Conservation (phyloP, 2,888 invertebrate genomes). For the Liposcelis brunnea region DNA sequence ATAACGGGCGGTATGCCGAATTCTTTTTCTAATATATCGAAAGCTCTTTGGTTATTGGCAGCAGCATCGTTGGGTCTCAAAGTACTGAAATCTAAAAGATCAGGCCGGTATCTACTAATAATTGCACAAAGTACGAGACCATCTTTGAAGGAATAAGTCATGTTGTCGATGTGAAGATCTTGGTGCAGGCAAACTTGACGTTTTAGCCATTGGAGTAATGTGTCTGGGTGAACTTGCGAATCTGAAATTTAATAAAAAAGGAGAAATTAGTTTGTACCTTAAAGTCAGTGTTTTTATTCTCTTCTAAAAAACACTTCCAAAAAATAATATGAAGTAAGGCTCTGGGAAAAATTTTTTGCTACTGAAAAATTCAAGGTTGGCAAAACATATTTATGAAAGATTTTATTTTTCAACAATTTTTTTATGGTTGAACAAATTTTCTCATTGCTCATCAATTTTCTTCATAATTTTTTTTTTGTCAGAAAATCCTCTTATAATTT, state of each 20-base stretch:
- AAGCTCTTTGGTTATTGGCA: slow-evolving; percentile 65
- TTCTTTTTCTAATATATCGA: slow-evolving; percentile 70
- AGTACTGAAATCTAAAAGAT: slow-evolving; percentile 59
- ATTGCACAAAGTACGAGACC: slow-evolving; percentile 53
- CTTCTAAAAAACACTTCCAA: slow-evolving; percentile 12
- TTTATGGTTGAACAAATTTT: too few relatives aligned
- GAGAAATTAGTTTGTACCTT: slow-evolving; percentile 6
- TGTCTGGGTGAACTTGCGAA: slow-evolving; percentile 53
- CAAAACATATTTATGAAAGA: too few relatives aligned
- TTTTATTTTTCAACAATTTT: too few relatives aligned
- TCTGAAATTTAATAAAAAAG: slow-evolving; percentile 28
- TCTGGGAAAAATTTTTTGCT: too few relatives aligned
- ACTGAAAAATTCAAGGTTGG: too few relatives aligned
- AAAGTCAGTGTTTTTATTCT: slow-evolving; percentile 19
- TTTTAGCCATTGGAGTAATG: slow-evolving; percentile 60
- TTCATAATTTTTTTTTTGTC: too few relatives aligned
- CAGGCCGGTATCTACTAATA: slow-evolving; percentile 74
- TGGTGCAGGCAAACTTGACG: slow-evolving; percentile 49
- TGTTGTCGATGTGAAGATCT: slow-evolving; percentile 39
- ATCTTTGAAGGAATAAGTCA: slow-evolving; percentile 50
- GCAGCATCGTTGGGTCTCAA: slow-evolving; percentile 44
- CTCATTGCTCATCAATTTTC: too few relatives aligned
- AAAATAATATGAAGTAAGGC: slow-evolving; percentile 16
- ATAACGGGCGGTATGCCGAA: slow-evolving; percentile 53
- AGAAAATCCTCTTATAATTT: too few relatives aligned